Conservation (phyloP, 1,140 invertebrate genomes). For the Plectus sambesii region DNA sequence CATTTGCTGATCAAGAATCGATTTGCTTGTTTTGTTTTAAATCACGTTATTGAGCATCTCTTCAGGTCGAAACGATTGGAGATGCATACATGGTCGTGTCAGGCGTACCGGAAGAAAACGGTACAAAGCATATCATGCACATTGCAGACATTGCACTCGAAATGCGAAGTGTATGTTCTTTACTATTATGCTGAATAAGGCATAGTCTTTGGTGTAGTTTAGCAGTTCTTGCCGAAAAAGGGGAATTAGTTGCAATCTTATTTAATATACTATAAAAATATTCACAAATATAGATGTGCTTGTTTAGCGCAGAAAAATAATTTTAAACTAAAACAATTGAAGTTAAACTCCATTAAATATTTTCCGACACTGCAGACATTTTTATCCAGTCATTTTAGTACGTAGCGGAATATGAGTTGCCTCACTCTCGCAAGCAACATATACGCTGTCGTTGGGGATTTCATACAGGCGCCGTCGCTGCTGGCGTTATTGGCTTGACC, state of each 20-base stretch:
- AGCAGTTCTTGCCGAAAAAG: constrained; percentile 3
- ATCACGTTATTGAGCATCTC: no score
- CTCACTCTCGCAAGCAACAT: constrained; percentile 27
- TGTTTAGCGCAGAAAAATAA: no score
- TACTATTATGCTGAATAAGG: constrained; percentile 4
- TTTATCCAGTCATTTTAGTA: constrained; percentile 32
- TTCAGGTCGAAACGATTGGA: constrained; percentile 35
- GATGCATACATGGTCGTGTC: constrained; percentile 39
- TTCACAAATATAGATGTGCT: no score
- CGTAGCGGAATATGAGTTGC: constrained; percentile 32
- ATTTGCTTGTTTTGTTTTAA: no score
- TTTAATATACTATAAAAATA: no score
- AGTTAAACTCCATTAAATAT: no score
- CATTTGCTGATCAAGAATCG: no score
- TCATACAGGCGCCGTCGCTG: constrained; percentile 37
- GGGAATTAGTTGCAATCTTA: no score
- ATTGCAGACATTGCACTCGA: constrained; percentile 36
- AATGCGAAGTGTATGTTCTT: constrained; percentile 22
- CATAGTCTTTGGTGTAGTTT: constrained; percentile 2
- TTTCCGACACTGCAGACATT: no score
- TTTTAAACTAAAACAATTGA: no score
- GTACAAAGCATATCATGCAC: constrained; percentile 27
- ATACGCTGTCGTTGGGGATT: constrained; percentile 41
- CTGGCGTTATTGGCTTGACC: constrained; percentile 47
- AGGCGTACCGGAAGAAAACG: constrained; percentile 42